phyloP scores from a whole-genome alignment of 1,140 invertebrate species.

The Conopomorpha cramerella region DNA sequence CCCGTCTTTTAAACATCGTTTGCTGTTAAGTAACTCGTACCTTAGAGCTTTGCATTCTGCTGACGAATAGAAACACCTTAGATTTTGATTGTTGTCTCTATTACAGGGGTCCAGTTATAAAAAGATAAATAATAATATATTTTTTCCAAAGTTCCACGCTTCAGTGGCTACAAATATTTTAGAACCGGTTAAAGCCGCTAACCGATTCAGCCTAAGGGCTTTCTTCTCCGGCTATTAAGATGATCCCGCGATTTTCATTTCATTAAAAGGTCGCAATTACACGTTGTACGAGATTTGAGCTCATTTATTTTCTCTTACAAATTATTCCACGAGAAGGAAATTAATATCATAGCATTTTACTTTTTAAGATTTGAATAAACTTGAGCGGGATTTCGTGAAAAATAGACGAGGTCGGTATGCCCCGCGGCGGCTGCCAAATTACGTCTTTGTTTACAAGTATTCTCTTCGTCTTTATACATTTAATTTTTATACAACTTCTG shows the following conservation, averaged over 20 bases:
- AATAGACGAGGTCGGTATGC: constrained; percentile 27
- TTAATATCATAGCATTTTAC: constrained; percentile 53
- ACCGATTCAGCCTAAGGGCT: not conserved
- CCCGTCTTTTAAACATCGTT: constrained; percentile 59
- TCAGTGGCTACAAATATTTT: not conserved
- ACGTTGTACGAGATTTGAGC: constrained; percentile 43
- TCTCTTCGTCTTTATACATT: too few relatives aligned
- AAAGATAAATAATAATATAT: not conserved
- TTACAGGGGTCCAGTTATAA: too few relatives aligned
- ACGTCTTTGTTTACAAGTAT: constrained; percentile 52
- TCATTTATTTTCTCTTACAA: constrained; percentile 45
- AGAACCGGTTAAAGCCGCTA: not conserved
- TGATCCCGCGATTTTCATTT: constrained; percentile 31
- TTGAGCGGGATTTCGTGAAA: constrained; percentile 51
- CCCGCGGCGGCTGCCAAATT: constrained; percentile 48
- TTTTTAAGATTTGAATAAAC: constrained; percentile 52
- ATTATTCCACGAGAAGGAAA: constrained; percentile 49
- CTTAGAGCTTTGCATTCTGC: not conserved
- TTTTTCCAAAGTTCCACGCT: not conserved
- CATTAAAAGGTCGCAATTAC: constrained; percentile 49
- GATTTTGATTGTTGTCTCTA: too few relatives aligned
- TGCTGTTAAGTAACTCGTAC: constrained; percentile 53
- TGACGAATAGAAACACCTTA: too few relatives aligned
- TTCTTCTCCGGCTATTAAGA: not conserved
- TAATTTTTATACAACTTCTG: constrained; percentile 2